Base-by-base conservation (phyloP, 2,888 invertebrate genomes). In the Hoplodrina ambigua region DNA sequence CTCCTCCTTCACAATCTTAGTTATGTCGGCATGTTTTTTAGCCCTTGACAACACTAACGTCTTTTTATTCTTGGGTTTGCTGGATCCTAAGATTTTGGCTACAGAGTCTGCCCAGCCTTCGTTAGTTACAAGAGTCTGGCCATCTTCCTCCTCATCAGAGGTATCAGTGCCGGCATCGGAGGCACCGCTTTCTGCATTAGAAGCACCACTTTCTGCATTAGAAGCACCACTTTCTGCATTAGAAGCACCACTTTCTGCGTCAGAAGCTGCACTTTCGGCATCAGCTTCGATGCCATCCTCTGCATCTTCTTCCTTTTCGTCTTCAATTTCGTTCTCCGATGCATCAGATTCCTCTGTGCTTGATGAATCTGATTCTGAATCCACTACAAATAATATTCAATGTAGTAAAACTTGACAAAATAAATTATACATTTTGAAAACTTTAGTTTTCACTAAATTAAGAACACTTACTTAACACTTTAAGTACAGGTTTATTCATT, bases 101-200 rank as follows among this genome's bases (percentile, higher is more conserved):
- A 98, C 97, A 0, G 97, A 98, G 92, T 98, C 97, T 2, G 98
- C 98, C 98, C 98, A 98, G 4, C 97, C 97, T 76, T 96, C 93
- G 90, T 98, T 98, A 0, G 95, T 89, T 63, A 94, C 83, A n/a
- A 96, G 70, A 56, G 82, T 79, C 56, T 86, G 85, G 17, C 81
- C 78, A 53, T 84, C 75, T 37, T 57, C 78, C 62, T 64, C 81
- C 73, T 69, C 82, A 81, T 46, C 85, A 80, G 46, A 57, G 2
- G 65, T 20, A 20, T 55, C 65, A 74, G 86, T 89, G 73, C 88
- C 90, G 2, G 72, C 87, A 72, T 89, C 90, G 4, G 84, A 86
- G 30, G 72, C 75, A 52, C 52, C 75, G 74, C 86, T 90, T 70
- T 88, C 90, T 6, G 71, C 86, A 67, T 90, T 90, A 10, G 83